Evolutionary conservation across 2,113 vertebrate species (phyloP).

Genomic region (Barbus barbus): DNA sequence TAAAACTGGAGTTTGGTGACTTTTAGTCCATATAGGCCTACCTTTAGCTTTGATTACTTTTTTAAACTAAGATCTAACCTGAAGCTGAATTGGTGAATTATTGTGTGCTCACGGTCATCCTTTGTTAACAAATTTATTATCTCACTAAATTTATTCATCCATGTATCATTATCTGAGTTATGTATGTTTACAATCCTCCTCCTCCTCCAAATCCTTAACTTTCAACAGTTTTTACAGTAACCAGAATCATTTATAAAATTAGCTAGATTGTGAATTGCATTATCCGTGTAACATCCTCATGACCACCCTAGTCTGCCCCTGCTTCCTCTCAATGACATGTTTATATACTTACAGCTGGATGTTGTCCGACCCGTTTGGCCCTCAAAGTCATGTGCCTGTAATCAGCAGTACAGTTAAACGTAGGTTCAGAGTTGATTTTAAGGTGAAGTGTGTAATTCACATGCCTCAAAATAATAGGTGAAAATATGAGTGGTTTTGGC

Average conservation of each 20-base stretch:
- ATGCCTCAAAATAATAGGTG: not conserved
- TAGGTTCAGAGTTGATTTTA: not conserved
- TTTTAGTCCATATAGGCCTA: not conserved
- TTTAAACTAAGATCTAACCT: not conserved
- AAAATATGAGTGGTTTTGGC: not conserved
- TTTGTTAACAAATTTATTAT: not conserved
- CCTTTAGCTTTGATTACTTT: not conserved
- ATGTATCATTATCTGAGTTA: not conserved
- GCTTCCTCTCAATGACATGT: constrained; percentile 1
- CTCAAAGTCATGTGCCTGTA: not conserved
- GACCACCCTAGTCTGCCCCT: not conserved
- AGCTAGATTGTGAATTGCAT: not conserved
- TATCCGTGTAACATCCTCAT: not conserved
- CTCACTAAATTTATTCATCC: not conserved
- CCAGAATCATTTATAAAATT: not conserved
- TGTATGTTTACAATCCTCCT: not conserved
- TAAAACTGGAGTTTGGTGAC: not conserved
- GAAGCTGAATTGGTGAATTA: not conserved
- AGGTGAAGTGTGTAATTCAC: not conserved
- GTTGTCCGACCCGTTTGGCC: not conserved
- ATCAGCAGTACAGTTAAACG: not conserved
- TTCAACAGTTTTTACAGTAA: not conserved
- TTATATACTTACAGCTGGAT: constrained; percentile 1
- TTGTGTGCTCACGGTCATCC: not conserved
- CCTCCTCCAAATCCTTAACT: not conserved